phyloP scores from a whole-genome alignment of 64 coral and sea anemone species.

The Stichodactyla mertensii region DNA sequence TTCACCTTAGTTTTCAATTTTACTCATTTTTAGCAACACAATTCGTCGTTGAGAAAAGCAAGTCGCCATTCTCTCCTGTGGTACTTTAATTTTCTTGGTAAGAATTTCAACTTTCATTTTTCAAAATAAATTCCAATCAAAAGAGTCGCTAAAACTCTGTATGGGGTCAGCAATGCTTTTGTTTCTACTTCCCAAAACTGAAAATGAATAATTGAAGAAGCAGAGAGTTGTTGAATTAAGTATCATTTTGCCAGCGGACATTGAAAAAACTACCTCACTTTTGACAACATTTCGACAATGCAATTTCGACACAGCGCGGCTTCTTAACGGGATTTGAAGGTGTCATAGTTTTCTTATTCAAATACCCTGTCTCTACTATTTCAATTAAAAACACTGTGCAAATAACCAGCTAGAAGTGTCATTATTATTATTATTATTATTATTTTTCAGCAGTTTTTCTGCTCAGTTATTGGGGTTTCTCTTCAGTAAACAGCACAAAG shows the following conservation, averaged over 20 bases:
- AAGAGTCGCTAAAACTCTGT: neutral
- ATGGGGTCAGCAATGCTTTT: neutral
- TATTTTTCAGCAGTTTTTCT: neutral
- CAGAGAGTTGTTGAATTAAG: neutral
- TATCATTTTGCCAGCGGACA: neutral
- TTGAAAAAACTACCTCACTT: neutral
- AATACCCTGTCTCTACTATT: neutral
- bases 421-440: no score
- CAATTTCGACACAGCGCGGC: neutral
- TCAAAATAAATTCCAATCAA: neutral
- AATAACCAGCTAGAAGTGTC: slow-evolving; percentile 3
- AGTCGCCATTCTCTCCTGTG: neutral
- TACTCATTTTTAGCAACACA: no score
- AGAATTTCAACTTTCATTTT: neutral
- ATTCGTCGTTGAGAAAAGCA: neutral
- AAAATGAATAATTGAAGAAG: neutral
- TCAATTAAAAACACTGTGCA: slow-evolving; percentile 1
- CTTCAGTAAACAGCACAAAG: neutral
- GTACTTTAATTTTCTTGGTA: neutral
- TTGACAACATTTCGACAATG: neutral
- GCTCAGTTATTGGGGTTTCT: neutral
- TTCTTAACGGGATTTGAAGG: neutral
- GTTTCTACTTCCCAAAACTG: neutral
- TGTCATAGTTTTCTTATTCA: neutral
- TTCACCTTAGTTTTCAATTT: no score